Evolutionary conservation across 2,113 vertebrate genomes (phyloP).

Genomic region (Cephalopholis sonnerati): DNA sequence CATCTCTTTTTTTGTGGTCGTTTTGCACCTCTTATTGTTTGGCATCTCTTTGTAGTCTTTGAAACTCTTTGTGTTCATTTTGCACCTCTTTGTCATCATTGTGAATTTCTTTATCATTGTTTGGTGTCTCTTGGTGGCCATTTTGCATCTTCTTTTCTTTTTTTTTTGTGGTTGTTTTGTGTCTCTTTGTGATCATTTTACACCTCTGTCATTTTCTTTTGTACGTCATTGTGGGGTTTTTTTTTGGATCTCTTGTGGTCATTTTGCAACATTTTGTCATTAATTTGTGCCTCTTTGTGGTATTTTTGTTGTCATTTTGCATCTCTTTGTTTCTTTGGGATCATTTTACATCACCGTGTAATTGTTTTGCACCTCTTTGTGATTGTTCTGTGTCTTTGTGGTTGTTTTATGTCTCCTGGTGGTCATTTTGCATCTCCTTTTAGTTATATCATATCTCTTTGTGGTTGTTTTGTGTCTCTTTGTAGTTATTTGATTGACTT

Average conservation of each 20-base stretch:
- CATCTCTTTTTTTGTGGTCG: too few relatives aligned
- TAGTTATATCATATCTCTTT: not conserved
- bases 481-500: not conserved
- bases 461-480: not conserved
- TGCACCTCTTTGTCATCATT: too few relatives aligned
- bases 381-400: not conserved
- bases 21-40: too few relatives aligned
- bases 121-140: not conserved
- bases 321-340: not conserved
- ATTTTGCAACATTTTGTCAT: not conserved
- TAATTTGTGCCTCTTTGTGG: not conserved
- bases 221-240: not conserved
- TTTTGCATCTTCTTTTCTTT: too few relatives aligned
- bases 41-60: too few relatives aligned
- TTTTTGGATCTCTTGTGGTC: too few relatives aligned
- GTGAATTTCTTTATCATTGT: fast-evolving
- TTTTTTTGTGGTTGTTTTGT: too few relatives aligned
- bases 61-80: too few relatives aligned
- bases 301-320: too few relatives aligned
- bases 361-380: not conserved
- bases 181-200: not conserved
- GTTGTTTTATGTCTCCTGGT: not conserved
- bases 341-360: too few relatives aligned
- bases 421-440: not conserved
- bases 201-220: not conserved